Base-by-base conservation (phyloP, 2,888 invertebrate genomes). In the Tanytarsus gracilentus region DNA sequence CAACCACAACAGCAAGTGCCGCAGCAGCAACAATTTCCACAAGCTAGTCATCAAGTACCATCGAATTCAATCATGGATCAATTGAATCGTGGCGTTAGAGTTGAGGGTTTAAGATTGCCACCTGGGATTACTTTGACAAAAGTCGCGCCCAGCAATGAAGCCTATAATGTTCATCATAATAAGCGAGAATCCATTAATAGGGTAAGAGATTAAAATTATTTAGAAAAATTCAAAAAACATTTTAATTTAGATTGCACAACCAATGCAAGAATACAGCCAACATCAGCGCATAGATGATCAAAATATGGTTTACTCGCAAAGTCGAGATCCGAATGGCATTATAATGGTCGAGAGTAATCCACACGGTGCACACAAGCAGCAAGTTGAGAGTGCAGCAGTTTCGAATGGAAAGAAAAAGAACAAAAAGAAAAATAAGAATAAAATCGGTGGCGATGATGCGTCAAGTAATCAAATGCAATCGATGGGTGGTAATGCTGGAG, bases 71-170 rank as follows among this genome's bases (percentile, higher is more conserved):
- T 74, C 27, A 74, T 74, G 74, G 75, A 74, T 64, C 74, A 74
- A 63, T 64, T 74, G 48, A 75, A 73, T 64, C 69, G 72, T 3
- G 74, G 74, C 2, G 71, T 74, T 0, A 72, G 72, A 74, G 82
- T 84, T 58, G 81, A 83, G 7, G 82, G 83, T 64, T 68, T 85
- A 18, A 77, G 77, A 36, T 71, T 88, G 44, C 88, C 88, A 0
- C 88, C 88, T 0, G 88, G 88, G n/a, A 88, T 88, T 49, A 88
- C 86, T 0, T 77, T 87, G 36, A 87, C 86, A 0, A 78, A 86
- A 62, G 86, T 87, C 0, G 83, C 84, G 63, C 79, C 81, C 0
- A 70, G 21, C 5, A 44, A 23, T 44, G 44, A 44, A 4, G 44
- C 21, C 18, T 5, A 11, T 23, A 36, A 16, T 9, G 67, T 36